A percentile compares a stretch with the other conserved stretches of the same genome.
Conservation (phyloP, 2,113 vertebrate species). For the Oryzias curvinotus region DNA sequence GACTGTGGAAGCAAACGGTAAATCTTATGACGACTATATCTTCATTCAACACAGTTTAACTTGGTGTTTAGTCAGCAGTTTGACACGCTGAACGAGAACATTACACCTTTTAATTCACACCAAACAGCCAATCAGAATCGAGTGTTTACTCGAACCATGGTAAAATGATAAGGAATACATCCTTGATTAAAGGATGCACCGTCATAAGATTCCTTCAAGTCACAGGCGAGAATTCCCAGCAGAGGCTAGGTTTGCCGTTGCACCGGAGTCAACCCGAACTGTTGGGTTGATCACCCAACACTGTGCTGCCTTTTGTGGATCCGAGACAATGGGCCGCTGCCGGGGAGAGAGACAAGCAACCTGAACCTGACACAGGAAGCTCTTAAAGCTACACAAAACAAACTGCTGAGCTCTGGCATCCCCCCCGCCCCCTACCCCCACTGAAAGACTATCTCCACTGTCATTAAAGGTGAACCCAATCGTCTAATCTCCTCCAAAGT, state of each 20-base stretch:
- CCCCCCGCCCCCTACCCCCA: constrained; percentile 64
- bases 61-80: no score
- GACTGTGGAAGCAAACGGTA: no score
- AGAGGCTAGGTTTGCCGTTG: constrained; percentile 57
- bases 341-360: constrained; percentile 69
- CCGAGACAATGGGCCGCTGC: constrained; percentile 72
- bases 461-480: constrained; percentile 79
- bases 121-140: no score
- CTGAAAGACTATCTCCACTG: constrained; percentile 78
- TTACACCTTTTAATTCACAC: no score
- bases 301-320: constrained; percentile 65
- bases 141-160: not conserved
- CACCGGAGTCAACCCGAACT: constrained; percentile 38
- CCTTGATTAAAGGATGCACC: constrained; percentile 25
- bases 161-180: not conserved
- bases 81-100: no score
- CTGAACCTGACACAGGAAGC: constrained; percentile 83
- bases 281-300: constrained; percentile 62
- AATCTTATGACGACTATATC: no score
- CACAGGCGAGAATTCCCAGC: constrained; percentile 38
- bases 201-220: constrained; percentile 56
- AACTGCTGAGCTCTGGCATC: constrained; percentile 78
- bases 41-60: no score
- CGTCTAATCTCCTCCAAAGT: constrained; percentile 76
- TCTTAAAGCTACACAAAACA: constrained; percentile 78